These are phyloP conservation scores for Timema cristinae DNA, from an alignment of 2,888 invertebrate species.

Conservation along the genomic window DNA sequence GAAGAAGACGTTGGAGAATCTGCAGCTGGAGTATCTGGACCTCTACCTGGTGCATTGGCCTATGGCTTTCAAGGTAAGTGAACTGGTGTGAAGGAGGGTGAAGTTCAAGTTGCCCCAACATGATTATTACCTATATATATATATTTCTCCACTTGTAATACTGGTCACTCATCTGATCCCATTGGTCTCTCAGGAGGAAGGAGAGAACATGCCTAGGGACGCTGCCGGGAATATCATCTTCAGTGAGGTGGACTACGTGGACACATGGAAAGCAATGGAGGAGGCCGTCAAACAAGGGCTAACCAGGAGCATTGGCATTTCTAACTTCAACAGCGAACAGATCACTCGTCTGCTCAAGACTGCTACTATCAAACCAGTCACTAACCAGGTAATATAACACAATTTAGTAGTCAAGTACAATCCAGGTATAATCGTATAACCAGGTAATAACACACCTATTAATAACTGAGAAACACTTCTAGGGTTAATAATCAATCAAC, in stretches of 20 bases:
- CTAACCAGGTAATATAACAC: slow-evolving; percentile 53
- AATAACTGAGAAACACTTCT: too few relatives aligned
- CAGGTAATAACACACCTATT: slow-evolving; percentile 29
- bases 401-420: slow-evolving; percentile 37
- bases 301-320: slow-evolving; percentile 70
- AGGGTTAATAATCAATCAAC: too few relatives aligned
- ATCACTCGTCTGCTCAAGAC: slow-evolving; percentile 58
- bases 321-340: slow-evolving; percentile 77
- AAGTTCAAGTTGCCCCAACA: too few relatives aligned
- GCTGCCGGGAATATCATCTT: slow-evolving; percentile 56
- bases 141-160: too few relatives aligned
- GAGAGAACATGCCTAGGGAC: slow-evolving; percentile 60
- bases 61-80: slow-evolving; percentile 66
- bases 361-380: slow-evolving; percentile 60
- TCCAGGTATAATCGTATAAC: slow-evolving; percentile 42
- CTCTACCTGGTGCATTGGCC: slow-evolving; percentile 93
- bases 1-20: slow-evolving; percentile 62
- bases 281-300: slow-evolving; percentile 63
- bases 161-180: background rate
- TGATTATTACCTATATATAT: too few relatives aligned
- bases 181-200: slow-evolving; percentile 51
- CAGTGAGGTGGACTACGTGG: slow-evolving; percentile 67
- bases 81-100: background rate
- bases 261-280: slow-evolving; percentile 74
- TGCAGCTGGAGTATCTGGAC: slow-evolving; percentile 76